Evolutionary conservation across 1,140 invertebrate species (phyloP), one percentile per base, ranked within the genome.

Genomic region (Drosophila lowei): DNA sequence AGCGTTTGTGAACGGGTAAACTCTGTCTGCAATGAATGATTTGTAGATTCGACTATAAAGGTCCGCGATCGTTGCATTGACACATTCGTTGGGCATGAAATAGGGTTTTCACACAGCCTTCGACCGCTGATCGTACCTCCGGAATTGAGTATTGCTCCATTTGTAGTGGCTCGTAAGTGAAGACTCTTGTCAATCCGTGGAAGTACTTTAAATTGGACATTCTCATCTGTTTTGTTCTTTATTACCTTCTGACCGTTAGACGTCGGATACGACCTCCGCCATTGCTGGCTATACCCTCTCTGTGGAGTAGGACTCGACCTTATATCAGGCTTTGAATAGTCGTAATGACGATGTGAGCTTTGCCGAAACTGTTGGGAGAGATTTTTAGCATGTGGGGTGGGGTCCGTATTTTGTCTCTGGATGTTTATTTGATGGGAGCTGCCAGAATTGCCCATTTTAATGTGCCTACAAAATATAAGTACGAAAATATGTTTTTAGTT

Each of bases 61-160:
- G 78, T 79, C 23, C 57, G 38, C 11, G 72, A 81, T 38, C 68
- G 50, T 58, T 76, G 62, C 52, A 61, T 76, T 2, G 44, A 43
- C 21, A 42, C 30, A 5, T 44, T 57, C 47, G 48, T 6, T 7
- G 55, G 18, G 11, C 25, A 55, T 66, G 50, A 25, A 1, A 38
- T 1, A 6, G 47, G 56, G 13, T 8, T 59, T 44, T 67, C 72
- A 50, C 13, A 49, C 16, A 21, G 54, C 34, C 68, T 81, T 48
- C 94, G 91, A 2, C 95, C 95, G 70, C 94, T 95, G 77, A 96
- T 95, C 60, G 96, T 96, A 11, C 96, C 96, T 6, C 95, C 95
- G 11, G 94, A 94, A 59, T 96, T 95, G 38, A 97, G 91, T 72
- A 96, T 96, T 70, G 93, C 94, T 18, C 96, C 96, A 92, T 97